Conservation (phyloP, 1,140 invertebrate genomes). For the Amphibalanus amphitrite region DNA sequence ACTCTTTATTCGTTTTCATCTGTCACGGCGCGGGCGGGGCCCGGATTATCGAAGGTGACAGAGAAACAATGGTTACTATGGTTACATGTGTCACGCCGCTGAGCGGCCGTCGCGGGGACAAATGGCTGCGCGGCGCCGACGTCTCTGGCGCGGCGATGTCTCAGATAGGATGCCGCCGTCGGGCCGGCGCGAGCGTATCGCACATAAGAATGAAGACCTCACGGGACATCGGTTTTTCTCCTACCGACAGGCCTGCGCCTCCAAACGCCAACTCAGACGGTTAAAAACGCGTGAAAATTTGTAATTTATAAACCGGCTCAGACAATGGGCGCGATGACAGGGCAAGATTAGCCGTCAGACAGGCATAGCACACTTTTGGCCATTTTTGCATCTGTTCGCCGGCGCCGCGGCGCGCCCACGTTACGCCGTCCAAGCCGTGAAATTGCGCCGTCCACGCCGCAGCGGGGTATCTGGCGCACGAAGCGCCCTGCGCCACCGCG, state of each 20-base stretch:
- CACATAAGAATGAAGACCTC: neutral
- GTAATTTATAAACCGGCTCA: neutral
- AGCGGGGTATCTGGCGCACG: neutral
- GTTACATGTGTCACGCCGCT: neutral
- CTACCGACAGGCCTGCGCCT: neutral
- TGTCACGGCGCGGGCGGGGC: neutral
- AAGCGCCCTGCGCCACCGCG: neutral
- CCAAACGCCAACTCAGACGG: neutral
- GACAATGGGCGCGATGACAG: neutral
- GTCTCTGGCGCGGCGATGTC: neutral
- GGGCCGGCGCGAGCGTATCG: no score
- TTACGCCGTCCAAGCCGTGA: neutral
- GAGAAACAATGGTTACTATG: constrained; percentile 1
- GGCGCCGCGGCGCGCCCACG: no score
- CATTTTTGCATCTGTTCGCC: neutral
- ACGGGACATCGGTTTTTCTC: neutral
- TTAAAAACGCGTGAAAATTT: constrained; percentile 2
- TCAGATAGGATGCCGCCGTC: neutral
- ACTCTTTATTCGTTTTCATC: constrained; percentile 1
- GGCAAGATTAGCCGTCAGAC: neutral
- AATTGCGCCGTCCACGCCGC: neutral
- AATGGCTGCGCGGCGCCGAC: neutral
- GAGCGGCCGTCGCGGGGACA: neutral
- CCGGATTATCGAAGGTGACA: neutral
- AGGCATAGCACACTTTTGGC: neutral